These are phyloP conservation scores for Polydrusus cervinus DNA, from an alignment of 2,888 invertebrate species.

Conservation along the genomic window DNA sequence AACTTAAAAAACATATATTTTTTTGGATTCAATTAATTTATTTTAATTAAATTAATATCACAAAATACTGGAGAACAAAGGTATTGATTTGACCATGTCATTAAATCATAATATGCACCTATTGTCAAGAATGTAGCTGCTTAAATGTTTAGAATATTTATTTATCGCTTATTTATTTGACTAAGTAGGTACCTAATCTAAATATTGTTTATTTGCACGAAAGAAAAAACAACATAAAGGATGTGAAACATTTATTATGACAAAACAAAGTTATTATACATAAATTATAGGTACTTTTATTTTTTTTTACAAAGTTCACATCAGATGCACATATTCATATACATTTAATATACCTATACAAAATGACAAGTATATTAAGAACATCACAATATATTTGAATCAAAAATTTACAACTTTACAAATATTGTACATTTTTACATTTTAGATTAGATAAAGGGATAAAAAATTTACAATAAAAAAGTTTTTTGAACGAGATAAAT, in stretches of 20 bases:
- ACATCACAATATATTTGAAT: slow-evolving; percentile 55
- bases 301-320: slow-evolving; percentile 56
- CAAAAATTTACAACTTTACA: slow-evolving; percentile 53
- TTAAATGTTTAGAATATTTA: too few species aligned
- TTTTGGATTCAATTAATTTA: too few species aligned
- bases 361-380: slow-evolving; percentile 52
- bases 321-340: slow-evolving; percentile 55
- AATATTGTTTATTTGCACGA: too few species aligned
- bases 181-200: too few species aligned
- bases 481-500: slow-evolving; percentile 20
- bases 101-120: too few species aligned
- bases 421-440: slow-evolving; percentile 50
- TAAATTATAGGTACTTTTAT: slow-evolving; percentile 65
- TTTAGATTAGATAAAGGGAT: slow-evolving; percentile 33
- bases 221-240: slow-evolving; percentile 19
- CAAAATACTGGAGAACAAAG: too few species aligned
- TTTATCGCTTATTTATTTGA: too few species aligned
- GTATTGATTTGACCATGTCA: too few species aligned
- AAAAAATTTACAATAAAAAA: slow-evolving; percentile 33
- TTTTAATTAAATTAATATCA: too few species aligned
- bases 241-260: slow-evolving; percentile 71
- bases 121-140: too few species aligned
- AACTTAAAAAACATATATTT: too few species aligned
- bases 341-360: slow-evolving; percentile 51
- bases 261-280: slow-evolving; percentile 70